These are phyloP conservation scores for Poecilia picta DNA, from an alignment of 2,797 vertebrate species.

Conservation along the genomic window DNA sequence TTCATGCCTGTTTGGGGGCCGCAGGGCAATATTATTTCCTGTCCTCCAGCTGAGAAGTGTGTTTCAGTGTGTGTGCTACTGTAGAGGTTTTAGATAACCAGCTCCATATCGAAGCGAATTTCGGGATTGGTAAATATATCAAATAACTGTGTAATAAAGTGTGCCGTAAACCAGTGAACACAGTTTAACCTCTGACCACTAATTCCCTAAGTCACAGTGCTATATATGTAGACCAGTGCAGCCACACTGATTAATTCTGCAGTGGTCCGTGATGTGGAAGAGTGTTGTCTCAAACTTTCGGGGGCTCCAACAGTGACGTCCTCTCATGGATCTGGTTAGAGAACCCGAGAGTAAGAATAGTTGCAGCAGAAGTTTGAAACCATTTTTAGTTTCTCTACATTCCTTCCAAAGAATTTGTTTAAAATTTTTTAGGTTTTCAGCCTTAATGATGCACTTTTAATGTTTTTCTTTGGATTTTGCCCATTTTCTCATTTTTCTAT, in stretches of 20 bases:
- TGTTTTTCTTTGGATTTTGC: background rate
- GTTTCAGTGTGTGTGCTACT: slow-evolving; percentile 20
- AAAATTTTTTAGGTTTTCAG: background rate
- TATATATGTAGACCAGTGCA: slow-evolving; percentile 41
- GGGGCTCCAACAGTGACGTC: background rate
- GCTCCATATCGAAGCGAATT: slow-evolving; percentile 50
- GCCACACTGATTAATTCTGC: slow-evolving; percentile 40
- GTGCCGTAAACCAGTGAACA: slow-evolving; percentile 62
- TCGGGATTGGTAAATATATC: slow-evolving; percentile 60
- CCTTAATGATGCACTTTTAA: background rate
- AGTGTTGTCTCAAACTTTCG: slow-evolving; percentile 12
- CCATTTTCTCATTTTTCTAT: background rate
- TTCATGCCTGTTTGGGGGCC: slow-evolving; percentile 77
- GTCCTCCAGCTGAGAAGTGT: slow-evolving; percentile 64
- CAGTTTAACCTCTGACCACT: slow-evolving; percentile 56
- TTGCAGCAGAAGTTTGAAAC: background rate
- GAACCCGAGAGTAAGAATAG: background rate
- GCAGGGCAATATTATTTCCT: slow-evolving; percentile 80
- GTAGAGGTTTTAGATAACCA: slow-evolving; percentile 61
- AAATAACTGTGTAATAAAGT: slow-evolving; percentile 70
- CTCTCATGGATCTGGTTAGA: background rate
- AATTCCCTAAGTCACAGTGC: slow-evolving; percentile 43
- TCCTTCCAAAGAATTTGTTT: background rate
- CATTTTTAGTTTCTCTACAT: background rate
- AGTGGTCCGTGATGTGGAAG: slow-evolving; percentile 7